Evolutionary conservation across 1,140 invertebrate genomes (phyloP).

Genomic region (Euglossa dilemma): DNA sequence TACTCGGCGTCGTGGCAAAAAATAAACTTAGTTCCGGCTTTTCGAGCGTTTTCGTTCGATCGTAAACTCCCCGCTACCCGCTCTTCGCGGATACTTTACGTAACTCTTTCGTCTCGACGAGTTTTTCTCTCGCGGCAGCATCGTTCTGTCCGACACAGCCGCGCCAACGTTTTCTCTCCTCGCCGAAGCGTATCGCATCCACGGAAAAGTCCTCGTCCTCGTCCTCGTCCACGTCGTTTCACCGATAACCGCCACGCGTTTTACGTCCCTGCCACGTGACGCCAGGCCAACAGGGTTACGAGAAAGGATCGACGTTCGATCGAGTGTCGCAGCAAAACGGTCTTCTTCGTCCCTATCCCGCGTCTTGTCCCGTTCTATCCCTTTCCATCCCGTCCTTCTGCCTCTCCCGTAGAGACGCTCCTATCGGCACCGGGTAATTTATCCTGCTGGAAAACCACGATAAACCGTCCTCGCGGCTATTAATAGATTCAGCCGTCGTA

Average conservation of each 20-base stretch:
- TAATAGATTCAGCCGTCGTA: conserved; percentile 43
- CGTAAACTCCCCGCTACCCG: conserved; percentile 26
- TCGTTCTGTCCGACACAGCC: conserved; percentile 52
- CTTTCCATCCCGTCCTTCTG: too few species aligned
- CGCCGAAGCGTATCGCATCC: background rate
- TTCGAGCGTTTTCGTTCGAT: conserved; percentile 39
- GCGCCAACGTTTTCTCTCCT: background rate
- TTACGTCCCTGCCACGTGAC: conserved; percentile 1
- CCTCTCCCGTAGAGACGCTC: too few species aligned
- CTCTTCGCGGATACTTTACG: conserved; percentile 53
- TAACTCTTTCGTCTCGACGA: conserved; percentile 49
- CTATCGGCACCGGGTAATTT: background rate
- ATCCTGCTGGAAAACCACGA: conserved; percentile 9
- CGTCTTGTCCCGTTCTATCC: too few species aligned
- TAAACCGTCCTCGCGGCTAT: conserved; percentile 48
- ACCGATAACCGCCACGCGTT: background rate
- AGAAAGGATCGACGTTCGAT: conserved; percentile 11
- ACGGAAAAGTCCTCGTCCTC: background rate
- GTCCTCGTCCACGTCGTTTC: too few species aligned
- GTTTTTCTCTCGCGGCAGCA: conserved; percentile 36
- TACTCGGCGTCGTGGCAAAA: conserved; percentile 21
- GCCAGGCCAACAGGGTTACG: background rate
- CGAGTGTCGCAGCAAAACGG: background rate
- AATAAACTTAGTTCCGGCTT: conserved; percentile 42
- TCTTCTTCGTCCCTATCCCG: background rate